Conservation (phyloP, 2,113 vertebrate species). For the Python bivittatus region DNA sequence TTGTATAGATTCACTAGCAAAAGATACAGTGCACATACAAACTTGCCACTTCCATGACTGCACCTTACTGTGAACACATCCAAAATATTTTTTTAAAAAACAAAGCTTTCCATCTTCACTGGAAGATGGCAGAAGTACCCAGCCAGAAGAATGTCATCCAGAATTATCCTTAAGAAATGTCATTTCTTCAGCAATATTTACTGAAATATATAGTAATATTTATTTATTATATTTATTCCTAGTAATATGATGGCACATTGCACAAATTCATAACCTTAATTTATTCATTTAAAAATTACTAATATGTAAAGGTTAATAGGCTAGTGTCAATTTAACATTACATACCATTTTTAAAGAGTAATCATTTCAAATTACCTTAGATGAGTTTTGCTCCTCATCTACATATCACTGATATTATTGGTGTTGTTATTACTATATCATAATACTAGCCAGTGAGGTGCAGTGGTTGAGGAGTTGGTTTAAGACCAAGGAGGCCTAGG, state of each 20-base stretch:
- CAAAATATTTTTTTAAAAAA: not conserved
- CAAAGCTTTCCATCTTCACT: not conserved
- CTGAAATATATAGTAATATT: not conserved
- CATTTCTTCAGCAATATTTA: not conserved
- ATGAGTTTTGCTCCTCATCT: not conserved
- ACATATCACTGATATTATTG: not conserved
- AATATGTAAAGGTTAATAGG: not conserved
- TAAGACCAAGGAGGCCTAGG: not conserved
- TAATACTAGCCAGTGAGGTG: not conserved
- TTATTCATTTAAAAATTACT: not conserved
- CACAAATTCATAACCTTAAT: not conserved
- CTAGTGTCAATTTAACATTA: not conserved
- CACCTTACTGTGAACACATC: not conserved
- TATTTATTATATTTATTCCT: not conserved
- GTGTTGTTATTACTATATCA: not conserved
- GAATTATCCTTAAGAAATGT: not conserved
- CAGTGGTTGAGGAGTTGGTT: not conserved
- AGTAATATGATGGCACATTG: not conserved
- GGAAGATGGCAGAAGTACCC: not conserved
- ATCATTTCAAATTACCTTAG: not conserved
- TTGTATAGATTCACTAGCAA: not conserved
- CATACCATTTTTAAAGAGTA: not conserved
- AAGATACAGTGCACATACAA: not conserved
- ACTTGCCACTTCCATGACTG: not conserved
- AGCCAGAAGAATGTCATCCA: not conserved